Percentiles rank a stretch among this genome's conserved stretches.
phyloP scores from a whole-genome alignment of 2,888 invertebrate genomes.

The Himalopsyche kuldschensis region DNA sequence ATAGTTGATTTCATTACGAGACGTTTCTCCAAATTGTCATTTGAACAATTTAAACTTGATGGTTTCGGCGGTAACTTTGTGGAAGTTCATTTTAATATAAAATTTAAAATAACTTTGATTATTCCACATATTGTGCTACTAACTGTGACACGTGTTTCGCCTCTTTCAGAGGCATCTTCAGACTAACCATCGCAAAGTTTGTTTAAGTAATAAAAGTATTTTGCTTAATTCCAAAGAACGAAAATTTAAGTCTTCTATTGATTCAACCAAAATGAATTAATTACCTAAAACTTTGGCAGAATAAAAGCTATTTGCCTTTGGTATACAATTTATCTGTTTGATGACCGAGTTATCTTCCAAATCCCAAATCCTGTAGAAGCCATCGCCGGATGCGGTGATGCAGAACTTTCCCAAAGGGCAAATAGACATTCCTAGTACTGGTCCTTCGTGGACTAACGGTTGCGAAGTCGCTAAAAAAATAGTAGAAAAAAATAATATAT shows the following conservation, averaged over 20 bases:
- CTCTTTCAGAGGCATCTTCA: background rate
- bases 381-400: conserved; percentile 77
- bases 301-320: conserved; percentile 77
- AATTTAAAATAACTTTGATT: too few relatives aligned
- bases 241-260: too few relatives aligned
- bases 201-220: too few relatives aligned
- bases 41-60: too few relatives aligned
- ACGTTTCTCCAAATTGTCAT: too few relatives aligned
- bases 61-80: too few relatives aligned
- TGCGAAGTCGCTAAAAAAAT: conserved; percentile 56
- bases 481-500: too few relatives aligned
- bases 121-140: background rate
- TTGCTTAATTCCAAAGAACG: too few relatives aligned
- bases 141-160: conserved; percentile 5
- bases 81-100: too few relatives aligned
- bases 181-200: too few relatives aligned
- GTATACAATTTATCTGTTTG: conserved; percentile 69
- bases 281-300: conserved; percentile 70
- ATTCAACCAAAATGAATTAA: background rate
- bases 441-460: conserved; percentile 65
- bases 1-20: too few relatives aligned
- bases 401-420: conserved; percentile 66
- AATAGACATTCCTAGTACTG: conserved; percentile 65
- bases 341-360: conserved; percentile 64
- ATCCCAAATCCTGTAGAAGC: conserved; percentile 80